phyloP scores from a whole-genome alignment of 2,797 vertebrate species.

The Ciconia nigra region DNA sequence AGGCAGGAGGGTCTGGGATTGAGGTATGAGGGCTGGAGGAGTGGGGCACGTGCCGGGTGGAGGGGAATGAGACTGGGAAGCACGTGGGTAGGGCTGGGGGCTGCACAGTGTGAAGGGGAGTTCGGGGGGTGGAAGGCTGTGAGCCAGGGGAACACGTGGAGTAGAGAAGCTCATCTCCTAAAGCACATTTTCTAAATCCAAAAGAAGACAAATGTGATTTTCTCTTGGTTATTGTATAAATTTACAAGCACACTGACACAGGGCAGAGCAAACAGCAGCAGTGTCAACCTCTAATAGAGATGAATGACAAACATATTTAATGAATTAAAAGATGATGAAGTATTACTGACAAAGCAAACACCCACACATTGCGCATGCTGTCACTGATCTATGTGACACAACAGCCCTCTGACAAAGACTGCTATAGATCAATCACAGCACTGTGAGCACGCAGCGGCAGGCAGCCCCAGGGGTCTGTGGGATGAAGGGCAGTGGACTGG shows the following conservation, averaged over 20 bases:
- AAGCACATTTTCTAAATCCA: neutral
- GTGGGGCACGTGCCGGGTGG: fast-evolving
- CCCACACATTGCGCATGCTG: neutral
- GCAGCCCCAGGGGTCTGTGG: neutral
- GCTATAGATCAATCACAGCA: neutral
- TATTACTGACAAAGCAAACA: neutral
- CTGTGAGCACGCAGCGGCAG: fast-evolving
- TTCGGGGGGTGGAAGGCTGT: fast-evolving
- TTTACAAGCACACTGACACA: neutral
- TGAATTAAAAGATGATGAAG: conserved; percentile 40
- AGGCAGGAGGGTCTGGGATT: neutral
- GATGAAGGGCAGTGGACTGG: neutral
- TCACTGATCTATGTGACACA: neutral
- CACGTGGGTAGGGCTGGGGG: fast-evolving
- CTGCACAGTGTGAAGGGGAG: neutral
- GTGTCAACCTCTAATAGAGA: conserved; percentile 19
- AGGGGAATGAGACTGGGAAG: neutral
- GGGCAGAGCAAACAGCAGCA: conserved; percentile 23
- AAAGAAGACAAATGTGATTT: conserved; percentile 8
- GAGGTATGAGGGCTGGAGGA: neutral
- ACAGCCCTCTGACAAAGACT: neutral
- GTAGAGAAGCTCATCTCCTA: neutral
- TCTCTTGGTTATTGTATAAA: neutral
- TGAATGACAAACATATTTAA: conserved; percentile 9
- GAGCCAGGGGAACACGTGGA: fast-evolving